A percentile compares a stretch with the other conserved stretches of the same genome.
These are phyloP conservation scores for Notiomystis cincta DNA, from an alignment of 2,113 vertebrate species.

Conservation along the genomic window DNA sequence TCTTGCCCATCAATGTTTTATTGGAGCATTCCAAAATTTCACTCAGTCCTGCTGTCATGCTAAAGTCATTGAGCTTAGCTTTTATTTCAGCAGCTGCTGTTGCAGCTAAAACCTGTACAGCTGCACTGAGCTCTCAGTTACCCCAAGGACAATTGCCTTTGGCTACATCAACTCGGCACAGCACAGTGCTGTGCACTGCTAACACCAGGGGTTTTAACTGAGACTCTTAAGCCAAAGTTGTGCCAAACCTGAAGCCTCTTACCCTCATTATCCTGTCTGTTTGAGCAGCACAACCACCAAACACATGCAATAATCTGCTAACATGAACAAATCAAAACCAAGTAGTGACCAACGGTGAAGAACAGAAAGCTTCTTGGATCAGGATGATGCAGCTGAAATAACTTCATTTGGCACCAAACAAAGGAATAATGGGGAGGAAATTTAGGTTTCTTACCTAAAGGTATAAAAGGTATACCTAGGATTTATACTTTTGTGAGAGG, in stretches of 20 bases:
- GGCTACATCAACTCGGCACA: neutral
- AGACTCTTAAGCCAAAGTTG: neutral
- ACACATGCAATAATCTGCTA: neutral
- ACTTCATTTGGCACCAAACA: neutral
- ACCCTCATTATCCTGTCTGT: neutral
- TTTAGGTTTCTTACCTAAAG: neutral
- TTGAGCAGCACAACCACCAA: neutral
- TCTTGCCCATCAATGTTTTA: neutral
- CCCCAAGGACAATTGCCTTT: neutral
- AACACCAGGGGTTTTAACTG: neutral
- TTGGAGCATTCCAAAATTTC: neutral
- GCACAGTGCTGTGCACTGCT: neutral
- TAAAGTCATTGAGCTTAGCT: neutral
- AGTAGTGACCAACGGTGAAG: neutral
- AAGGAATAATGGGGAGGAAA: neutral
- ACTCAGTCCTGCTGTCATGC: neutral
- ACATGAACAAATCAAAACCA: neutral
- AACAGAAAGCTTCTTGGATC: neutral
- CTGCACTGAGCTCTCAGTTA: neutral
- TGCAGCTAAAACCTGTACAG: neutral
- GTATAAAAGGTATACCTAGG: neutral
- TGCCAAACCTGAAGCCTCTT: neutral
- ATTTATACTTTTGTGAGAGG: neutral
- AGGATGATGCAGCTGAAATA: neutral
- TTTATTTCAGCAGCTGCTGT: conserved; percentile 20